Percentiles rank a stretch among this genome's conserved stretches.
phyloP scores from a whole-genome alignment of 2,888 invertebrate genomes.

The Halictus quadricinctus region DNA sequence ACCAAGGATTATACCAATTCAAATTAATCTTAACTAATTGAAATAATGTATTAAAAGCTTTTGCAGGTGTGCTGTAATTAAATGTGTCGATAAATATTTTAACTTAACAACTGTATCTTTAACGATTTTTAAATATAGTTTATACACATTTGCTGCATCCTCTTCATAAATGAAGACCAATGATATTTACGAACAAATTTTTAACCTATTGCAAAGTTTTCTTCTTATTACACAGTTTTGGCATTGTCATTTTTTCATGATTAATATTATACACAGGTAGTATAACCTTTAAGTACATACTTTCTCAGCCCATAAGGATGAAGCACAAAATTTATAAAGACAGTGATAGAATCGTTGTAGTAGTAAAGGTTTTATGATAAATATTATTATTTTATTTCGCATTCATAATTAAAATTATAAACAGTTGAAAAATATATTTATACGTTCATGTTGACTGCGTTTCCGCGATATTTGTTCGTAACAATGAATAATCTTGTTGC shows the following conservation, averaged over 20 bases:
- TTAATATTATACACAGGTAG: not conserved
- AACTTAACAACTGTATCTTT: not conserved
- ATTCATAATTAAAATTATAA: conserved; percentile 45
- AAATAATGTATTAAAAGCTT: not conserved
- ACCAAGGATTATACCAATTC: not conserved
- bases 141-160: not conserved
- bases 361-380: conserved; percentile 29
- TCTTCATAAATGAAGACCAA: not conserved
- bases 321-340: not conserved
- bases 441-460: conserved; percentile 36
- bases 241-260: not conserved
- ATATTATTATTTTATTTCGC: conserved; percentile 55
- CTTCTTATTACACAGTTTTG: not conserved
- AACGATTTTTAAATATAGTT: not conserved
- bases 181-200: not conserved
- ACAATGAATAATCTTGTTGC: conserved; percentile 20
- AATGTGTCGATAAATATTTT: not conserved
- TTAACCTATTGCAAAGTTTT: not conserved
- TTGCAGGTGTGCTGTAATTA: not conserved
- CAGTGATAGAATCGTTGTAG: not conserved
- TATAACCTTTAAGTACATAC: conserved; percentile 7
- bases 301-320: not conserved
- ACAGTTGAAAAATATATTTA: conserved; percentile 53
- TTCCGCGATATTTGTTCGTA: conserved; percentile 30
- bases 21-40: not conserved